Evolutionary conservation across 2,888 invertebrate species (phyloP).

Genomic region (Polydrusus cervinus): DNA sequence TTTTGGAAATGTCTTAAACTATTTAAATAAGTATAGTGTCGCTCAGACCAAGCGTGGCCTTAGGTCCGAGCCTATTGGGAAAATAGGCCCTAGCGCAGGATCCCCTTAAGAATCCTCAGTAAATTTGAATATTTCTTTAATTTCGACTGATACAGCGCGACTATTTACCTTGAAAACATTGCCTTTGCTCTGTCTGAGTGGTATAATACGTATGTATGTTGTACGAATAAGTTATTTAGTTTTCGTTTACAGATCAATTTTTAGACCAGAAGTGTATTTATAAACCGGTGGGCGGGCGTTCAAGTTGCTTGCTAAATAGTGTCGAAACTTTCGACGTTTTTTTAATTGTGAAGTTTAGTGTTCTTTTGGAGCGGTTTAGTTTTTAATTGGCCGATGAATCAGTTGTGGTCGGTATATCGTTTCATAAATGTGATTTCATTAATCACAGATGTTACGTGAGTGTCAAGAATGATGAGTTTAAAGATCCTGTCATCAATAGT

Average conservation of each 20-base stretch:
- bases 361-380: constrained; percentile 1
- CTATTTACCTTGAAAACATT: constrained; percentile 30
- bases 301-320: constrained; percentile 16
- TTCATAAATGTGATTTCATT: not conserved
- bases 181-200: constrained; percentile 35
- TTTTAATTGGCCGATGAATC: not conserved
- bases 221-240: constrained; percentile 43
- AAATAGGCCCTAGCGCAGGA: no score
- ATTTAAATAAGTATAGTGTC: no score
- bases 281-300: constrained; percentile 46
- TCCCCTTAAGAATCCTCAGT: no score
- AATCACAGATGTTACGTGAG: not conserved
- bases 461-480: not conserved
- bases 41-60: no score
- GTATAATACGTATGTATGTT: constrained; percentile 4
- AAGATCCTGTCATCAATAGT: not conserved
- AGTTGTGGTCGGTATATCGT: not conserved
- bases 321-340: constrained; percentile 21
- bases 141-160: constrained; percentile 37
- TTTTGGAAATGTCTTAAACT: no score
- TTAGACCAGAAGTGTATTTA: constrained; percentile 51
- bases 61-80: no score
- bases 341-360: constrained; percentile 19
- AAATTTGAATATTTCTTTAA: constrained; percentile 23
- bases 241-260: constrained; percentile 50